phyloP scores from a whole-genome alignment of 2,888 invertebrate genomes.

The Pristionchus exspectatus region DNA sequence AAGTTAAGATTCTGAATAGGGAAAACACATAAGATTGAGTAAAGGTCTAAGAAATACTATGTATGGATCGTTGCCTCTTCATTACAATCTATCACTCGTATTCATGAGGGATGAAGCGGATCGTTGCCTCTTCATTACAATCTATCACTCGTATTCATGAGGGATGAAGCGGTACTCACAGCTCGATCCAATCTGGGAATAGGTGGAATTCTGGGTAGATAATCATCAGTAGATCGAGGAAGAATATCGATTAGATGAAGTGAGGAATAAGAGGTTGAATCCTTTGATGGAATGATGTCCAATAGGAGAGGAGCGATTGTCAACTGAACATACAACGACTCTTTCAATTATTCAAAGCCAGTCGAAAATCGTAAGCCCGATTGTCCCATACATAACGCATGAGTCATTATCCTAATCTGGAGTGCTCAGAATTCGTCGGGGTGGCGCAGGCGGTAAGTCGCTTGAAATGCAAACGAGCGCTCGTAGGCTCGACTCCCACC shows the following conservation, averaged over 20 bases:
- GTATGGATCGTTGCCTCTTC: too few relatives aligned
- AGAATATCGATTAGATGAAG: conserved; percentile 48
- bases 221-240: conserved; percentile 41
- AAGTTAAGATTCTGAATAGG: background rate
- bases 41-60: too few relatives aligned
- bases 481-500: background rate
- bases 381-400: background rate
- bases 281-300: conserved; percentile 39
- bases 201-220: conserved; percentile 31
- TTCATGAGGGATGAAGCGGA: background rate
- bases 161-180: background rate
- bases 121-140: too few relatives aligned
- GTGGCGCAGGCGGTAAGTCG: conserved; percentile 8
- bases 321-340: conserved; percentile 33
- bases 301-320: conserved; percentile 40
- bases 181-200: conserved; percentile 52
- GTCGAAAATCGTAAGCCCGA: background rate
- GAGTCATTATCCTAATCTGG: background rate
- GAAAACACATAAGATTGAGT: too few relatives aligned
- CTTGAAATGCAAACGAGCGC: background rate
- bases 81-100: too few relatives aligned
- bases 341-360: background rate
- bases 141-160: too few relatives aligned
- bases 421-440: background rate
- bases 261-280: background rate